Evolutionary conservation across 2,113 vertebrate genomes (phyloP).

Genomic region (Vulpes lagopus): DNA sequence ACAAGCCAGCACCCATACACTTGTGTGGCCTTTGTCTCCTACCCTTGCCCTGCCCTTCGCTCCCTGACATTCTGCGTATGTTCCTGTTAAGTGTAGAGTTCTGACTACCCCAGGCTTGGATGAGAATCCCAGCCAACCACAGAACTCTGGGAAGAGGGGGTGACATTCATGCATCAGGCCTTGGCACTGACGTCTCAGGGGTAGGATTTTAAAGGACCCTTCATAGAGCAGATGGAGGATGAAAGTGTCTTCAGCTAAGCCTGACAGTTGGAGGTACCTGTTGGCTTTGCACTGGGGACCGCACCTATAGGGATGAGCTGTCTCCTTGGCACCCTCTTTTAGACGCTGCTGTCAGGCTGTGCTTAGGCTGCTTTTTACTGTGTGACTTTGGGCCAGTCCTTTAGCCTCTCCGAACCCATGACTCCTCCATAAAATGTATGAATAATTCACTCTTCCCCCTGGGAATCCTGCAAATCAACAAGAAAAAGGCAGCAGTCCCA

Average conservation of each 20-base stretch:
- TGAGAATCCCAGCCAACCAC: rapidly evolving
- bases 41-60: neutral
- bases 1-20: neutral
- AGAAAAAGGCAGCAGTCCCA: neutral
- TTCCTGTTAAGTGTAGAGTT: neutral
- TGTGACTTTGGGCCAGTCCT: neutral
- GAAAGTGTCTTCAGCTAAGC: neutral
- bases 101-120: neutral
- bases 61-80: neutral
- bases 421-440: neutral
- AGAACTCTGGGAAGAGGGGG: neutral
- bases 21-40: neutral
- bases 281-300: neutral
- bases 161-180: neutral
- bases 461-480: neutral
- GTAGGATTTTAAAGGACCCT: neutral
- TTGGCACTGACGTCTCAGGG: rapidly evolving
- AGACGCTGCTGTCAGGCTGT: neutral
- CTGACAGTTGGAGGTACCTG: neutral
- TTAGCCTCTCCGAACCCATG: neutral
- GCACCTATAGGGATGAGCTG: neutral
- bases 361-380: neutral
- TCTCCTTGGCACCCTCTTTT: neutral
- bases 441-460: neutral
- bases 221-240: neutral